phyloP scores from a whole-genome alignment of 2,888 invertebrate species.

The Xiphydria camelus region DNA sequence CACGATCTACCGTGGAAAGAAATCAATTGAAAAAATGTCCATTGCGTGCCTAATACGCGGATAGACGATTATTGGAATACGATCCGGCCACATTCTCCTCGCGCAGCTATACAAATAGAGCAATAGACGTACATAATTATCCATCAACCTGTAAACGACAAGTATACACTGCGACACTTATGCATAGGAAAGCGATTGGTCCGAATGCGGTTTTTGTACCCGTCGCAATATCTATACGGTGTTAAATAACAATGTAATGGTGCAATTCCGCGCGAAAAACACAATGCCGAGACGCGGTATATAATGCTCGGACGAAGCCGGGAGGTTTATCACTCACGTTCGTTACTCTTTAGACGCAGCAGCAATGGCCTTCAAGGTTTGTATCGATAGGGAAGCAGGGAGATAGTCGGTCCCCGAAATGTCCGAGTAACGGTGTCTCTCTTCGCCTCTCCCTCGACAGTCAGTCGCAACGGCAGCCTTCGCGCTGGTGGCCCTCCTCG shows the following conservation, averaged over 20 bases:
- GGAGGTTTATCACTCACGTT: constrained; percentile 38
- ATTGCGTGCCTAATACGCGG: no score
- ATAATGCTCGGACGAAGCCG: constrained; percentile 35
- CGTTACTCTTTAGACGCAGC: constrained; percentile 25
- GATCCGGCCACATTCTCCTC: no score
- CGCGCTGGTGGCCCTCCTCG: constrained; percentile 35
- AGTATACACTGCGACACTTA: constrained; percentile 19
- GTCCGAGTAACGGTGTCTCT: neutral
- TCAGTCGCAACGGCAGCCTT: constrained; percentile 1
- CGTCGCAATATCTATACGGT: constrained; percentile 16
- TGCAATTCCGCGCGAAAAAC: constrained; percentile 36
- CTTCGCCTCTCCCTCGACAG: no score
- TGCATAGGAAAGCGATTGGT: constrained; percentile 23
- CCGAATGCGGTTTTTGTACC: constrained; percentile 21
- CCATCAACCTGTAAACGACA: no score
- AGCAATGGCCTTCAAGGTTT: constrained; percentile 43
- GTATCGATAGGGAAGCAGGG: constrained; percentile 15
- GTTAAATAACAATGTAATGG: constrained; percentile 40
- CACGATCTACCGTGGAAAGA: no score
- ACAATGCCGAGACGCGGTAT: constrained; percentile 29
- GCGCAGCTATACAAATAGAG: no score
- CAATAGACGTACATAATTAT: no score
- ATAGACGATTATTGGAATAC: no score
- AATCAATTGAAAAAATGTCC: no score
- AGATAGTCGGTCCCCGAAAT: neutral